Evolutionary conservation across 2,888 invertebrate genomes (phyloP).

Genomic region (Laspeyria flexula): DNA sequence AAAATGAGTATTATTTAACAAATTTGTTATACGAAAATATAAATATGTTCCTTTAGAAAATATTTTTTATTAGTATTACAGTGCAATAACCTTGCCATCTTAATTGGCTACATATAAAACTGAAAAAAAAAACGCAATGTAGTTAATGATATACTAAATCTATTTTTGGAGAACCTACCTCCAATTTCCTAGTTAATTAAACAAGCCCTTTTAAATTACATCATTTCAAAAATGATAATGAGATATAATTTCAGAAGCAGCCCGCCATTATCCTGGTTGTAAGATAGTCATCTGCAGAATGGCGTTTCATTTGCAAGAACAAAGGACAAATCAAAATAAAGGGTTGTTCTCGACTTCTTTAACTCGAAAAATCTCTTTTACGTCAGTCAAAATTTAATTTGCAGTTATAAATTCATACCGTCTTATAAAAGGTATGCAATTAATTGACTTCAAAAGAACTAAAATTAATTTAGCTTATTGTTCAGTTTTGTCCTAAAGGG

Average conservation of each 20-base stretch:
- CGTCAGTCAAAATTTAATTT: constrained; percentile 56
- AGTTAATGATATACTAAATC: too few species aligned
- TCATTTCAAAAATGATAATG: constrained; percentile 50
- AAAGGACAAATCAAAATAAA: constrained; percentile 74
- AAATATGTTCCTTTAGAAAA: too few species aligned
- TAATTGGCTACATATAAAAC: too few species aligned
- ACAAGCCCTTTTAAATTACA: constrained; percentile 28
- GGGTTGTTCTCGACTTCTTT: constrained; percentile 62
- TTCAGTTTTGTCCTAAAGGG: constrained; percentile 25
- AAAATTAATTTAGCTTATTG: constrained; percentile 20
- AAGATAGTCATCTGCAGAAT: constrained; percentile 65
- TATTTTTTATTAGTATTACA: too few species aligned
- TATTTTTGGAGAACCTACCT: too few species aligned
- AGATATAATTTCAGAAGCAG: constrained; percentile 45
- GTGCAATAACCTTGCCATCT: too few species aligned
- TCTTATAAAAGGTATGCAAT: constrained; percentile 22
- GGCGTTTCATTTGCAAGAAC: constrained; percentile 68
- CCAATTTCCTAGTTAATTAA: constrained; percentile 22
- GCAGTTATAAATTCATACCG: constrained; percentile 44
- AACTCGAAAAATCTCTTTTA: constrained; percentile 56
- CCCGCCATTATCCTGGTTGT: constrained; percentile 47
- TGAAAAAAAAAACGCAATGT: too few species aligned
- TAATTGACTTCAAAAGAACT: constrained; percentile 24
- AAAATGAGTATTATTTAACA: background rate
- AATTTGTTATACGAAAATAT: background rate